Evolutionary conservation across 1,140 invertebrate species (phyloP).

Genomic region (Wasmannia auropunctata): DNA sequence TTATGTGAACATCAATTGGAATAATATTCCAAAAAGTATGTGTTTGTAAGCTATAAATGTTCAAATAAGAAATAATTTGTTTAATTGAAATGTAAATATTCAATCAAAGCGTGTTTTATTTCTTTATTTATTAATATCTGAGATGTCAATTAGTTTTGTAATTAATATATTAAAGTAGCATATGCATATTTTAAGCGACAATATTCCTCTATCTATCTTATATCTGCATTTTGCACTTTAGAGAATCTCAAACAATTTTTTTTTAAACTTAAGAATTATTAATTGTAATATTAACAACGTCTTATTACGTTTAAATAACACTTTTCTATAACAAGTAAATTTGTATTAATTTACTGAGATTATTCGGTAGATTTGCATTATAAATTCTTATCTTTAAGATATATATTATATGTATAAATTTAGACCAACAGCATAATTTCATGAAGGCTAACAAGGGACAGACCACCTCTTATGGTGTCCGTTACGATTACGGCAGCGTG

Average conservation of each 20-base stretch:
- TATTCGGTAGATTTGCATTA: not conserved
- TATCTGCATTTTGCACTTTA: too few relatives aligned
- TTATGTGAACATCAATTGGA: constrained; percentile 89
- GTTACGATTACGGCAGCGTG: constrained; percentile 92
- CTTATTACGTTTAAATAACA: too few relatives aligned
- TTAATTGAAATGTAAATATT: not conserved
- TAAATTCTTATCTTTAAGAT: constrained; percentile 6
- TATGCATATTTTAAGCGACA: too few relatives aligned
- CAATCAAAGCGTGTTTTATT: too few relatives aligned
- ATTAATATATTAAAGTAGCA: too few relatives aligned
- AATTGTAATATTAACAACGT: not conserved
- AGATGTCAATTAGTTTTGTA: not conserved
- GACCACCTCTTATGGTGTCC: constrained; percentile 89
- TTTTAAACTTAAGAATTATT: not conserved
- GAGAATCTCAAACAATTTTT: not conserved
- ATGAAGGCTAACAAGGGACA: too few relatives aligned
- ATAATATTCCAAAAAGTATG: constrained; percentile 90
- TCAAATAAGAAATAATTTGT: not conserved
- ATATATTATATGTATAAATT: constrained; percentile 37
- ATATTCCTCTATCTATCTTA: too few relatives aligned
- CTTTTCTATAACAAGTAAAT: too few relatives aligned
- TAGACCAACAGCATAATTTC: too few relatives aligned
- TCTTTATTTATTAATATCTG: not conserved
- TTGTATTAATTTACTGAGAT: not conserved
- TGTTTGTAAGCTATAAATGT: not conserved